phyloP scores from a whole-genome alignment of 2,113 vertebrate genomes.

The Cyprinodon brontotheroides region DNA sequence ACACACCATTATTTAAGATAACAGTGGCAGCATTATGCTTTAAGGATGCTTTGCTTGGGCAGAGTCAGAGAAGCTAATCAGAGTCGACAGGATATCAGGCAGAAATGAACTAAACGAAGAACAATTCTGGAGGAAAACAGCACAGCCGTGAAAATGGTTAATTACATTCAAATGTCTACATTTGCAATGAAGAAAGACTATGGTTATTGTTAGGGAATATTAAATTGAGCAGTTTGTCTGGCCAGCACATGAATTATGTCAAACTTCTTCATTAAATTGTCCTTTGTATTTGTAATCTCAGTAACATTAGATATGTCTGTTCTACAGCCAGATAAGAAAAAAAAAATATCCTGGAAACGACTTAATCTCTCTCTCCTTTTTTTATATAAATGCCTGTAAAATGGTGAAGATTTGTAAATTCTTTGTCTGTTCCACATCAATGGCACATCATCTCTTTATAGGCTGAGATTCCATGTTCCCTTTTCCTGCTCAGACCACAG shows the following conservation, averaged over 20 bases:
- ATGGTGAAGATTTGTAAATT: conserved; percentile 1
- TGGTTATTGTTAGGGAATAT: background rate
- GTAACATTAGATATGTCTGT: too few species aligned
- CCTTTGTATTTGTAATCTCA: background rate
- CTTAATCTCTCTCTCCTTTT: background rate
- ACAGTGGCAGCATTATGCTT: too few species aligned
- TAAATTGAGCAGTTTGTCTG: background rate
- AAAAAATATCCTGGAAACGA: background rate
- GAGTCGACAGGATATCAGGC: background rate
- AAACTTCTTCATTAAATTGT: background rate
- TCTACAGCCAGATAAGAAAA: background rate
- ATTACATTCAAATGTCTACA: too few species aligned
- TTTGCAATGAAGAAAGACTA: too few species aligned
- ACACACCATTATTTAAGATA: too few species aligned
- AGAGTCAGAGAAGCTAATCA: background rate
- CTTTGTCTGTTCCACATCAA: conserved; percentile 53
- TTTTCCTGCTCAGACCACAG: conserved; percentile 14
- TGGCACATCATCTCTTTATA: conserved; percentile 32
- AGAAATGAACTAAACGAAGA: background rate
- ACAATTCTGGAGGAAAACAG: background rate
- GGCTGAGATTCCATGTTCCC: background rate
- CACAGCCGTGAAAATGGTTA: too few species aligned
- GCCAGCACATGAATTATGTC: background rate
- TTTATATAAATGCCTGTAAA: background rate
- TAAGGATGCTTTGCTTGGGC: too few species aligned